Conservation (phyloP, 2,888 invertebrate genomes). For the Thecocarcelia acutangulata region DNA sequence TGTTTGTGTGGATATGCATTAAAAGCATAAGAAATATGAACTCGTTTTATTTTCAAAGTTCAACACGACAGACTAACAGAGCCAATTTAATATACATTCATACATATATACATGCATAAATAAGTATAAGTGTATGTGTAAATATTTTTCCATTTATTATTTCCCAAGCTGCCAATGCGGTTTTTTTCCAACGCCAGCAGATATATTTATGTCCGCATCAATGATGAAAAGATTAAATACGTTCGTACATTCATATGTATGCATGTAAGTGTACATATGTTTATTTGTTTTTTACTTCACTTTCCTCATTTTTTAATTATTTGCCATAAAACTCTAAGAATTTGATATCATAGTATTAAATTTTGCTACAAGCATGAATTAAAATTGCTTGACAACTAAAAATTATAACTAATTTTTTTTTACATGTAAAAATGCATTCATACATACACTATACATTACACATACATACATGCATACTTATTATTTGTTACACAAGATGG, state of each 20-base stretch:
- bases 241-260: too few relatives aligned
- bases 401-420: not conserved
- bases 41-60: too few relatives aligned
- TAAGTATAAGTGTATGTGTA: too few relatives aligned
- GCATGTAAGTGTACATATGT: not conserved
- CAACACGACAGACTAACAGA: not conserved
- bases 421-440: too few relatives aligned
- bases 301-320: slow-evolving; percentile 8
- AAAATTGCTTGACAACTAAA: slow-evolving; percentile 17
- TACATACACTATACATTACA: too few relatives aligned
- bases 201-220: not conserved
- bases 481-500: too few relatives aligned
- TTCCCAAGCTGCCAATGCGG: slow-evolving; percentile 26
- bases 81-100: not conserved
- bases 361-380: not conserved
- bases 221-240: slow-evolving; percentile 29
- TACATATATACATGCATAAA: not conserved
- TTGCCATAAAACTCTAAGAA: slow-evolving; percentile 24
- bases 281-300: not conserved
- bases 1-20: too few relatives aligned
- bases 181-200: slow-evolving; percentile 1
- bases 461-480: too few relatives aligned
- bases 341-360: slow-evolving; percentile 9
- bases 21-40: too few relatives aligned
- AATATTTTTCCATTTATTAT: slow-evolving; percentile 24